phyloP scores from a whole-genome alignment of 1,140 invertebrate genomes.

The Frieseomelitta varia region DNA sequence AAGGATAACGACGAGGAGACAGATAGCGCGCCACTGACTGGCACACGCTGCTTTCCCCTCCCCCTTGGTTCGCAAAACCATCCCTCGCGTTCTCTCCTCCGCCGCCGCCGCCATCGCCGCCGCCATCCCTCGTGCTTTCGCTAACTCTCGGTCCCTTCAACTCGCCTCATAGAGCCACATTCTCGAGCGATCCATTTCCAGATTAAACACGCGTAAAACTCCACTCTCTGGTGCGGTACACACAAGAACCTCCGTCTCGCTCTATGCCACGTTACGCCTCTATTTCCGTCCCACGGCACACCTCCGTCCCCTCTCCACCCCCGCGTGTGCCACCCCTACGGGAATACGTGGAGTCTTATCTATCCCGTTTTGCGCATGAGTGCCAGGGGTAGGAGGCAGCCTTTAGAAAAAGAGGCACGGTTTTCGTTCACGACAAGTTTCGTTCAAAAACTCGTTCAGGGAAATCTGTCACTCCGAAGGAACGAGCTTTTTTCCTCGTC shows the following conservation, averaged over 20 bases:
- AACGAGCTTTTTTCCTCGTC: conserved; percentile 3
- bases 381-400: conserved; percentile 58
- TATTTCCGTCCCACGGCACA: conserved; percentile 23
- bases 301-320: neutral
- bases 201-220: conserved; percentile 81
- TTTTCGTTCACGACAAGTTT: conserved; percentile 57
- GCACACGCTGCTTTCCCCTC: neutral
- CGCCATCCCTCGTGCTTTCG: conserved; percentile 43
- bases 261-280: conserved; percentile 29
- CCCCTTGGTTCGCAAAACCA: neutral
- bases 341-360: conserved; percentile 51
- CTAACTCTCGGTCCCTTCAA: conserved; percentile 63
- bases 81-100: conserved; percentile 1
- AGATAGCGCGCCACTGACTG: conserved; percentile 19
- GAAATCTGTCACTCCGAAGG: conserved; percentile 32
- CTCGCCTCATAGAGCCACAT: conserved; percentile 70
- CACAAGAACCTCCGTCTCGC: conserved; percentile 65
- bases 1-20: conserved; percentile 44
- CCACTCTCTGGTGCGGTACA: conserved; percentile 70
- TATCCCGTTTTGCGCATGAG: conserved; percentile 50
- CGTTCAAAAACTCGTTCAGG: conserved; percentile 59
- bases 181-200: conserved; percentile 80
- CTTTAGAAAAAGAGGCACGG: conserved; percentile 65
- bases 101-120: conserved; percentile 14
- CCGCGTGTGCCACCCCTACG: neutral